Conservation (phyloP, 1,140 invertebrate species). For the Lepidurus packardi region DNA sequence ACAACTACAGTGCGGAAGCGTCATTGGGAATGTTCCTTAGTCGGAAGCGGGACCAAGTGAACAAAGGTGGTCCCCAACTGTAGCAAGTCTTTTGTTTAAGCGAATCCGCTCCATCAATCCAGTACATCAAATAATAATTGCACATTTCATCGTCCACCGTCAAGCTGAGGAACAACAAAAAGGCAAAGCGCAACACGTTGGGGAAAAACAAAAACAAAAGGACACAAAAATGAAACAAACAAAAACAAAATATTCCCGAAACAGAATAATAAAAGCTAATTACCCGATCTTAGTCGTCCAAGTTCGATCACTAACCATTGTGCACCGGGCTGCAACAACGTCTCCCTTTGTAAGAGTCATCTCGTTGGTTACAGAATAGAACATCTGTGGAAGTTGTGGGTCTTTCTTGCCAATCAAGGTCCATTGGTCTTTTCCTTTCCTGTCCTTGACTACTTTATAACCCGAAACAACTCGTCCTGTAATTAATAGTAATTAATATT, state of each 20-base stretch:
- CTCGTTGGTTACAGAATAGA: slow-evolving; percentile 52
- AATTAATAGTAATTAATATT: slow-evolving; percentile 36
- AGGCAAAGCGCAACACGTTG: neutral
- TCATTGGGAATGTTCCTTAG: slow-evolving; percentile 45
- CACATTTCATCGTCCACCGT: slow-evolving; percentile 98
- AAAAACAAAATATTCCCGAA: slow-evolving; percentile 23
- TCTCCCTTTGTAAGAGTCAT: slow-evolving; percentile 60
- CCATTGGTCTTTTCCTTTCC: slow-evolving; percentile 61
- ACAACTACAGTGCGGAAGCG: slow-evolving; percentile 38
- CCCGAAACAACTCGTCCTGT: slow-evolving; percentile 77
- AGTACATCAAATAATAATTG: slow-evolving; percentile 99
- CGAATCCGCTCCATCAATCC: slow-evolving; percentile 73
- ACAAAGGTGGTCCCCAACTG: slow-evolving; percentile 55
- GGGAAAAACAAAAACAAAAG: neutral
- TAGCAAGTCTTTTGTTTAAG: slow-evolving; percentile 81
- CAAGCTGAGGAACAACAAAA: slow-evolving; percentile 49
- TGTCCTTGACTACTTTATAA: slow-evolving; percentile 63
- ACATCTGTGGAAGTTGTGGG: slow-evolving; percentile 58
- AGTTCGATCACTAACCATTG: slow-evolving; percentile 69
- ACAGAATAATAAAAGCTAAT: slow-evolving; percentile 36
- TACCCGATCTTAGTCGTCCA: slow-evolving; percentile 70
- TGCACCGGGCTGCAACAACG: slow-evolving; percentile 62
- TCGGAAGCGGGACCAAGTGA: slow-evolving; percentile 44
- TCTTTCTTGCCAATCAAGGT: slow-evolving; percentile 67
- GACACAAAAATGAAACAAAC: slow-evolving; percentile 29